These are phyloP conservation scores for Alauda arvensis DNA, from an alignment of 2,797 vertebrate genomes.

Conservation along the genomic window DNA sequence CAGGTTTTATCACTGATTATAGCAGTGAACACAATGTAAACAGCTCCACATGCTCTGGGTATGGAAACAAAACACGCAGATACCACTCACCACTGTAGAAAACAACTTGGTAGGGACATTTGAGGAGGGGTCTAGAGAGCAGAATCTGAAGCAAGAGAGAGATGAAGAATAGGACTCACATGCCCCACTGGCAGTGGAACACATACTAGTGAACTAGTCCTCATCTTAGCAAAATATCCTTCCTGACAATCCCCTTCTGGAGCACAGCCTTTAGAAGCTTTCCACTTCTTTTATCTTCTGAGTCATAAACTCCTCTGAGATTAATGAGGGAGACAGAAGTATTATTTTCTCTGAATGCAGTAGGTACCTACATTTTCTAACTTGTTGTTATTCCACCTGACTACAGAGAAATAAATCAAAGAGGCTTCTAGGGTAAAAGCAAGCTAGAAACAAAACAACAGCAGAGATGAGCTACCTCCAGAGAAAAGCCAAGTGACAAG, in stretches of 20 bases:
- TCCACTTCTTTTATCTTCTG: not conserved
- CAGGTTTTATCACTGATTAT: not conserved
- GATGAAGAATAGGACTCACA: not conserved
- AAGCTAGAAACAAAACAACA: not conserved
- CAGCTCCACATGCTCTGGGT: not conserved
- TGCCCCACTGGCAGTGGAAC: not conserved
- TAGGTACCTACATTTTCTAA: constrained; percentile 16
- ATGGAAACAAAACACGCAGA: not conserved
- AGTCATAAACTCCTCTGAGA: constrained; percentile 9
- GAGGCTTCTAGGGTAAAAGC: not conserved
- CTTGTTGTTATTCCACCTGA: not conserved
- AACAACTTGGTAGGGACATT: not conserved
- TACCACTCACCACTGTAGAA: not conserved
- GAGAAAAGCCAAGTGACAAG: not conserved
- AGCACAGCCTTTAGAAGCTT: not conserved
- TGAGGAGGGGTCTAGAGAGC: not conserved
- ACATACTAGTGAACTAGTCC: not conserved
- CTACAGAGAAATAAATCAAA: constrained; percentile 30
- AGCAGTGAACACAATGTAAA: not conserved
- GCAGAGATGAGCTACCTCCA: not conserved
- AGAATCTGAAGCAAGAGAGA: not conserved
- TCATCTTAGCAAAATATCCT: not conserved
- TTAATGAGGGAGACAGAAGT: not conserved
- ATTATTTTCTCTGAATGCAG: not conserved
- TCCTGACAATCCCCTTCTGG: not conserved